Conservation (phyloP, 1,140 invertebrate species). For the Drosophila nasuta region DNA sequence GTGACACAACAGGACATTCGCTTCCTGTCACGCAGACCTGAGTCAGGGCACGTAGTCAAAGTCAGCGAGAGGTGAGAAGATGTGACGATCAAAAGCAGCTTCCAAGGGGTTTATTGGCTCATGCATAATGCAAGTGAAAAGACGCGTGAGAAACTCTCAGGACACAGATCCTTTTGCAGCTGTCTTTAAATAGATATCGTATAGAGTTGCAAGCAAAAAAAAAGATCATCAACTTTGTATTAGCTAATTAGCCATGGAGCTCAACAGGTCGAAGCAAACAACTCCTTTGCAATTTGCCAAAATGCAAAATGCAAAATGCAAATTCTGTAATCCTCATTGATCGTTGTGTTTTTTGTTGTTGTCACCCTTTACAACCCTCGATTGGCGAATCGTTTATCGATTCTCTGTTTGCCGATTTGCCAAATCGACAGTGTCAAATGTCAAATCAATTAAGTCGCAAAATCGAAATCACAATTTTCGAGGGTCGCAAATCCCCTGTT, state of each 20-base stretch:
- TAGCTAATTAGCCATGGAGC: conserved; percentile 17
- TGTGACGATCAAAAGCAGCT: background rate
- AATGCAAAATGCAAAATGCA: conserved; percentile 16
- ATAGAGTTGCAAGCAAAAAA: conserved; percentile 9
- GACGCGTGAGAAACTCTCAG: conserved; percentile 73
- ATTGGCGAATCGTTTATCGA: conserved; percentile 70
- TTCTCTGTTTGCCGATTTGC: conserved; percentile 54
- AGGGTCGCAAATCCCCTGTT: conserved; percentile 31
- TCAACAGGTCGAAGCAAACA: conserved; percentile 56
- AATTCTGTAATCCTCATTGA: conserved; percentile 18
- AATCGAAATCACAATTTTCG: conserved; percentile 53
- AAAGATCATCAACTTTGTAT: conserved; percentile 1
- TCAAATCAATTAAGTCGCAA: conserved; percentile 78
- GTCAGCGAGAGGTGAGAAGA: conserved; percentile 16
- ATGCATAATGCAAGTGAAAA: conserved; percentile 76
- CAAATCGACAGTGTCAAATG: conserved; percentile 76
- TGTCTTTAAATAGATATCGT: conserved; percentile 16
- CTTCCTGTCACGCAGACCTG: conserved; percentile 70
- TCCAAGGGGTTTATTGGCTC: conserved; percentile 41
- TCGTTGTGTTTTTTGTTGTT: background rate
- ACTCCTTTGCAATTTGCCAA: conserved; percentile 64
- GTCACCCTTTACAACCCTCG: conserved; percentile 35
- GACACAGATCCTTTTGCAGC: conserved; percentile 35
- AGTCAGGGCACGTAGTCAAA: conserved; percentile 56
- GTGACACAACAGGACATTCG: conserved; percentile 82